Conservation (phyloP, 2,797 vertebrate species). For the Streptopelia turtur region DNA sequence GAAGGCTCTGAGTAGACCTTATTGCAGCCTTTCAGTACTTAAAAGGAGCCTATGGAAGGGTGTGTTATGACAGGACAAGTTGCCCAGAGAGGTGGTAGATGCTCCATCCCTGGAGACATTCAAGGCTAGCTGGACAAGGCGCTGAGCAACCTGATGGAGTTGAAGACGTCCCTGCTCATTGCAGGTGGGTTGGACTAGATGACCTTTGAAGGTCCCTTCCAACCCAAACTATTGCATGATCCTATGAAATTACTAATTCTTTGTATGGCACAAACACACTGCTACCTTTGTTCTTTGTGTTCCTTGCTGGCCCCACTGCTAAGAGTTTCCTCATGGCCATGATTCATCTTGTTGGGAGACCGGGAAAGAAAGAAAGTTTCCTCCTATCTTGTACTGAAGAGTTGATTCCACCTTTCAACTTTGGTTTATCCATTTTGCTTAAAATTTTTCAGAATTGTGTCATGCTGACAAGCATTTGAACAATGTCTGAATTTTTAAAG, state of each 20-base stretch:
- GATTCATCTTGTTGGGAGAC: neutral
- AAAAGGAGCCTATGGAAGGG: too few species aligned
- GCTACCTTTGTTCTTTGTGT: neutral
- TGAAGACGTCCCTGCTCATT: too few species aligned
- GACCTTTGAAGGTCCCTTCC: too few species aligned
- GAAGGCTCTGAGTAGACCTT: too few species aligned
- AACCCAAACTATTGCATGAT: too few species aligned
- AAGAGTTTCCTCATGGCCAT: neutral
- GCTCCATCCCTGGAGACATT: too few species aligned
- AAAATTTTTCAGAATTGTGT: neutral
- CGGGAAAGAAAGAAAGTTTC: neutral
- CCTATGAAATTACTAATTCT: neutral
- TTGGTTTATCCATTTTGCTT: neutral
- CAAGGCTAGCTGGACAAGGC: too few species aligned
- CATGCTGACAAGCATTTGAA: neutral
- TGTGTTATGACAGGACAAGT: too few species aligned
- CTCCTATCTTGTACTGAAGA: neutral
- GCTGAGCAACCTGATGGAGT: too few species aligned
- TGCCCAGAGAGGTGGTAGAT: too few species aligned
- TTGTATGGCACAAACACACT: neutral
- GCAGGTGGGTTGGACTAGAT: too few species aligned
- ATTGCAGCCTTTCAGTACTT: too few species aligned
- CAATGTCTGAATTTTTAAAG: neutral
- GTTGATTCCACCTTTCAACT: neutral
- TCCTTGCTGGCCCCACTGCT: neutral